Conservation (phyloP, 2,113 vertebrate species). For the Tychaedon coryphoeus region DNA sequence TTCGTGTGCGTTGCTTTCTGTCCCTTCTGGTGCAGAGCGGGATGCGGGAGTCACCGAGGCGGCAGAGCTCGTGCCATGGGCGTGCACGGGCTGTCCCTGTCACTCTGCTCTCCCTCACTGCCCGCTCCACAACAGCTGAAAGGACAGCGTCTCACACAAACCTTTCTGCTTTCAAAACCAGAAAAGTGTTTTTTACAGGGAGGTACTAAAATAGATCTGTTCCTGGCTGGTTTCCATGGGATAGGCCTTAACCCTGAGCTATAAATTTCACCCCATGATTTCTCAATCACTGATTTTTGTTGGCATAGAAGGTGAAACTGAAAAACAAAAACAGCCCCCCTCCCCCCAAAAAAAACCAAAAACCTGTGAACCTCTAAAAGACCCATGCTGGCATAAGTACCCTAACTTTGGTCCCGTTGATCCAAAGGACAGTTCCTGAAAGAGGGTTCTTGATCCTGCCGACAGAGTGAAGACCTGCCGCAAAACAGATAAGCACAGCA, state of each 20-base stretch:
- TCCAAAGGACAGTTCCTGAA: background rate
- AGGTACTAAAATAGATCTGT: background rate
- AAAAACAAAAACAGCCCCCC: background rate
- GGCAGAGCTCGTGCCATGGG: accelerated
- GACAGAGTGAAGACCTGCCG: background rate
- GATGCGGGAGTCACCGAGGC: accelerated
- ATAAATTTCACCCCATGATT: background rate
- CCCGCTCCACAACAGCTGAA: background rate
- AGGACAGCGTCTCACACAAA: background rate
- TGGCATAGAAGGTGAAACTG: background rate
- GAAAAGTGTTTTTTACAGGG: background rate
- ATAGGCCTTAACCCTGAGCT: background rate
- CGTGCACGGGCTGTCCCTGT: background rate
- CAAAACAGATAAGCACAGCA: background rate
- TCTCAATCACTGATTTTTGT: background rate
- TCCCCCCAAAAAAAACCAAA: background rate
- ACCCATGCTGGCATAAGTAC: background rate
- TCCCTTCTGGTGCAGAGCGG: accelerated
- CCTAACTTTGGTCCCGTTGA: background rate
- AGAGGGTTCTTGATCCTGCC: background rate
- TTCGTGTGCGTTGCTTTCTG: background rate
- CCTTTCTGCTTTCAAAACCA: background rate
- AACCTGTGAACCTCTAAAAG: background rate
- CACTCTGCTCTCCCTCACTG: background rate
- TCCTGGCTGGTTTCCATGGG: background rate